Percentiles rank a stretch among this genome's conserved stretches.
These are phyloP conservation scores for Gephyroberyx darwinii DNA, from an alignment of 2,797 vertebrate species.

Conservation along the genomic window DNA sequence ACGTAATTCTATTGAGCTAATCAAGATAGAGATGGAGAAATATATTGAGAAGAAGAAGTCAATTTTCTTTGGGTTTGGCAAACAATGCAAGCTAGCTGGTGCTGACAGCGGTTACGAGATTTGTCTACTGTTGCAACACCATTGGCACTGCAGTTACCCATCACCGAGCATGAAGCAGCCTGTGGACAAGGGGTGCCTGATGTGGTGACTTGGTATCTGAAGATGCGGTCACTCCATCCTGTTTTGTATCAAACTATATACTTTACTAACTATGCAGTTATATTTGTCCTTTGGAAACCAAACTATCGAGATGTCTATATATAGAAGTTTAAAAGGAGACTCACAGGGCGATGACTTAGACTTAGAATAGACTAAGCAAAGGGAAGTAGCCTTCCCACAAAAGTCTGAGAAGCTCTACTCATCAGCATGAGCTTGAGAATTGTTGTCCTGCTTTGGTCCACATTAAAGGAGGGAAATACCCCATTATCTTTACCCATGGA, in stretches of 20 bases:
- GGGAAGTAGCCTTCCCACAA: slow-evolving; percentile 36
- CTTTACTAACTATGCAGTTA: neutral
- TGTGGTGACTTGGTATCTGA: neutral
- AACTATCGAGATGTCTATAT: slow-evolving; percentile 45
- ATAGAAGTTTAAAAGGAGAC: slow-evolving; percentile 34
- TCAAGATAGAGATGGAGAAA: neutral
- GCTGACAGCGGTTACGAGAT: too few species aligned
- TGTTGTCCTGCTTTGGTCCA: slow-evolving; percentile 33
- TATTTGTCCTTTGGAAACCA: slow-evolving; percentile 15
- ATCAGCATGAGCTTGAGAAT: slow-evolving; percentile 20
- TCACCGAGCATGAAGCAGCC: neutral
- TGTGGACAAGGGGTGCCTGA: neutral
- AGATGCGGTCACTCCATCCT: too few species aligned
- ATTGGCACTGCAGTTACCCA: neutral
- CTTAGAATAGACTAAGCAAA: neutral
- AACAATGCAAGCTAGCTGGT: neutral
- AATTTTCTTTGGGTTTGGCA: neutral
- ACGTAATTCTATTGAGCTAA: neutral
- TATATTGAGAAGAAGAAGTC: neutral
- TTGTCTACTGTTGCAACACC: neutral
- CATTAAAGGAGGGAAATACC: slow-evolving; percentile 68
- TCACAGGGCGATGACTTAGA: slow-evolving; percentile 35
- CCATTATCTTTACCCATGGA: slow-evolving; percentile 59
- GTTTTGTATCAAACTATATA: neutral
- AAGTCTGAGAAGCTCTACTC: slow-evolving; percentile 23